Evolutionary conservation across 2,113 vertebrate species (phyloP).

Genomic region (Hippotragus niger): DNA sequence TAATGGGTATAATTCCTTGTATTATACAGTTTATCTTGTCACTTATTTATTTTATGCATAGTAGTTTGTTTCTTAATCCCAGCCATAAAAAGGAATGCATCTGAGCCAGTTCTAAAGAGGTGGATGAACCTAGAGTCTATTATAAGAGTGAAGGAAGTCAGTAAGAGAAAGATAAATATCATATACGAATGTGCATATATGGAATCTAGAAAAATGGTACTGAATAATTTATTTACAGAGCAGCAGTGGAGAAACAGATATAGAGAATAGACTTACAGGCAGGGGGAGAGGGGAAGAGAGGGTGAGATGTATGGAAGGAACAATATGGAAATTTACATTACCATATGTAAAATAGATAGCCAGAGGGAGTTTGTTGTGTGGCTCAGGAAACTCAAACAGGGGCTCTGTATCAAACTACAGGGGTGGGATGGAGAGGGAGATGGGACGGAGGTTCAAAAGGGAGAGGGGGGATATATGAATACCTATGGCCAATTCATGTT

Average conservation of each 20-base stretch:
- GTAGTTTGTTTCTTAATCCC: not conserved
- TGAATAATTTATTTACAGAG: not conserved
- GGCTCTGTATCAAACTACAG: not conserved
- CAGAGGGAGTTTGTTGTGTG: not conserved
- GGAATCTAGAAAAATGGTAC: not conserved
- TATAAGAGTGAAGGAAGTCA: not conserved
- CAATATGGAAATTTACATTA: not conserved
- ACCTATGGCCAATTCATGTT: not conserved
- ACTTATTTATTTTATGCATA: not conserved
- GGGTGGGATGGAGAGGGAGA: not conserved
- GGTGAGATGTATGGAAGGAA: not conserved
- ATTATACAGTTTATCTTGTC: not conserved
- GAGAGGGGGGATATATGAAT: not conserved
- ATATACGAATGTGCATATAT: fast-evolving
- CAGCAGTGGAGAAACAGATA: not conserved
- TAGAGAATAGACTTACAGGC: not conserved
- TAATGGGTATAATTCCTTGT: not conserved
- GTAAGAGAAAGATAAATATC: not conserved
- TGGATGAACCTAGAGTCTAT: not conserved
- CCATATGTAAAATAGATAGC: not conserved
- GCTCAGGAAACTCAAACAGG: not conserved
- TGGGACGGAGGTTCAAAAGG: not conserved
- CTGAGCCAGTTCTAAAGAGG: not conserved
- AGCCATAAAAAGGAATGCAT: not conserved
- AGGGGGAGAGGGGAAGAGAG: not conserved